These are phyloP conservation scores for Marmota monax DNA, from an alignment of 2,113 vertebrate genomes.

Conservation along the genomic window DNA sequence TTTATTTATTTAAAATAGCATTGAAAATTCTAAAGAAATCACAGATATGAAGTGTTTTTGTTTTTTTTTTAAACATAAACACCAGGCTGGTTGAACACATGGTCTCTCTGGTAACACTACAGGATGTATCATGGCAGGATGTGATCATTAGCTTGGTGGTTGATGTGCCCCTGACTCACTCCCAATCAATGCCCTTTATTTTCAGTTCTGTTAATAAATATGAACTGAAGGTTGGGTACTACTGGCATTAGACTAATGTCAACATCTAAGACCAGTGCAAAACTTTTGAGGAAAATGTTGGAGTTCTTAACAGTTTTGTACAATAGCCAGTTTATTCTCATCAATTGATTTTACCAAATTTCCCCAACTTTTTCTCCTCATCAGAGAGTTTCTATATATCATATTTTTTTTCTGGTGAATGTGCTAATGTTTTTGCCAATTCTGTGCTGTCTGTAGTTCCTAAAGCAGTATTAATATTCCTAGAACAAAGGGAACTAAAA, in stretches of 20 bases:
- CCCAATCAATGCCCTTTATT: neutral
- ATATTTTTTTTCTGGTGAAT: neutral
- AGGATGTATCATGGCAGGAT: neutral
- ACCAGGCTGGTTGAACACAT: neutral
- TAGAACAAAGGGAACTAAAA: constrained; percentile 26
- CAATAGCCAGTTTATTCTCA: neutral
- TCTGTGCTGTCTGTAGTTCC: neutral
- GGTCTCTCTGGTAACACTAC: neutral
- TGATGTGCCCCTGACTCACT: neutral
- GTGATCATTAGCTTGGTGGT: fast-evolving
- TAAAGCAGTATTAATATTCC: neutral
- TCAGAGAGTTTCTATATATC: neutral
- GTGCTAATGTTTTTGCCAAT: neutral
- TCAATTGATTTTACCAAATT: neutral
- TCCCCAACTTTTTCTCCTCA: neutral
- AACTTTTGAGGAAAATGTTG: constrained; percentile 24
- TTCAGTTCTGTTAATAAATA: neutral
- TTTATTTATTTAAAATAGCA: neutral
- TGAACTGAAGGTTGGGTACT: neutral
- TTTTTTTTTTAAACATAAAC: constrained; percentile 24
- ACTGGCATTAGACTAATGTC: neutral
- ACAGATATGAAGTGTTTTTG: neutral
- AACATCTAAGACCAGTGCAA: neutral
- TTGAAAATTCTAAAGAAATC: neutral
- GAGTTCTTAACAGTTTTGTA: neutral